These are phyloP conservation scores for Spheniscus mendiculus DNA, from an alignment of 2,113 vertebrate species.

Conservation along the genomic window DNA sequence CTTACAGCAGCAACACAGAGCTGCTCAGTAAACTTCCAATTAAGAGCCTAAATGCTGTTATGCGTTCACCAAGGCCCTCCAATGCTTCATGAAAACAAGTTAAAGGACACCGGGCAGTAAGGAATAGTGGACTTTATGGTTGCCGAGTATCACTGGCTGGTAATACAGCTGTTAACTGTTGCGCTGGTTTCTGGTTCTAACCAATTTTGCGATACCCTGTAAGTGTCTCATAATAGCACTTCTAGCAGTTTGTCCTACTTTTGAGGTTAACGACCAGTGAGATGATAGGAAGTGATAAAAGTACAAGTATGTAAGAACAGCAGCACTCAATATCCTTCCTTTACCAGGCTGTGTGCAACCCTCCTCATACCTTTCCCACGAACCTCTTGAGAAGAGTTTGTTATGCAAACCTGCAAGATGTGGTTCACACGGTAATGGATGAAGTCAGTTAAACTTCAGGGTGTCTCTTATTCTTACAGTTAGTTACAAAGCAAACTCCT, in stretches of 20 bases:
- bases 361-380: conserved; percentile 7
- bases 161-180: conserved; percentile 32
- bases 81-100: not conserved
- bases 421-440: conserved; percentile 66
- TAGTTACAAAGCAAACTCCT: not conserved
- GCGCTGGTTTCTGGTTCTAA: conserved; percentile 43
- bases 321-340: conserved; percentile 63
- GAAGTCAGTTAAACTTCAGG: conserved; percentile 49
- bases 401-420: conserved; percentile 51
- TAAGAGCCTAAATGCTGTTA: not conserved
- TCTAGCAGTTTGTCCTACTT: conserved; percentile 69
- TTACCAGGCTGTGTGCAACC: conserved; percentile 4
- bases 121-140: not conserved
- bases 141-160: not conserved
- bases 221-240: conserved; percentile 12
- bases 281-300: conserved; percentile 77
- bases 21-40: not conserved
- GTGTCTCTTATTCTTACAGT: conserved; percentile 12
- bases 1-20: not conserved
- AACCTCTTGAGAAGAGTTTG: conserved; percentile 25
- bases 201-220: conserved; percentile 30
- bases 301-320: conserved; percentile 29
- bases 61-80: not conserved
- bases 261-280: conserved; percentile 66
- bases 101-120: not conserved